Evolutionary conservation across 2,113 vertebrate species (phyloP).

Genomic region (Trogon melanurus): DNA sequence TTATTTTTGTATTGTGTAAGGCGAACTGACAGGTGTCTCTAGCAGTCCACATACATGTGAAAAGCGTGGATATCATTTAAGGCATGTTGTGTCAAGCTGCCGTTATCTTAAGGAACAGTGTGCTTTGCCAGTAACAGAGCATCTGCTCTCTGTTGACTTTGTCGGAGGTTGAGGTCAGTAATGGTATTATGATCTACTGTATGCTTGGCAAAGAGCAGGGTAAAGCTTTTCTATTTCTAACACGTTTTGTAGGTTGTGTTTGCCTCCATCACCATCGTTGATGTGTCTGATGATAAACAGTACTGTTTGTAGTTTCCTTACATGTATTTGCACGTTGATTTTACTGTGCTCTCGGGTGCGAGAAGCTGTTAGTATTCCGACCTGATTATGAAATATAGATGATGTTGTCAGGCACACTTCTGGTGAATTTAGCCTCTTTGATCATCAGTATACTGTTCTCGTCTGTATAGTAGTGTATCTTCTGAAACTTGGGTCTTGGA

Average conservation of each 20-base stretch:
- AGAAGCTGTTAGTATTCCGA: background rate
- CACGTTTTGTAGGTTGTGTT: background rate
- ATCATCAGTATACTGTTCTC: background rate
- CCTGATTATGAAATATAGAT: background rate
- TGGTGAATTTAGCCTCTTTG: background rate
- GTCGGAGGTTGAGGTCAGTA: conserved; percentile 52
- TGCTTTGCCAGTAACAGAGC: conserved; percentile 28
- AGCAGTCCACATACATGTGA: background rate
- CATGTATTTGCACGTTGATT: background rate
- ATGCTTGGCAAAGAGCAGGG: conserved; percentile 26
- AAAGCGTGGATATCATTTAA: background rate
- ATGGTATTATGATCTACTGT: conserved; percentile 49
- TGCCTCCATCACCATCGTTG: background rate
- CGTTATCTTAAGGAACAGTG: background rate
- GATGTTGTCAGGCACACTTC: background rate
- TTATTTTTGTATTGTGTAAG: background rate
- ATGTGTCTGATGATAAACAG: background rate
- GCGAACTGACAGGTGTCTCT: background rate
- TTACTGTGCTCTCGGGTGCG: background rate
- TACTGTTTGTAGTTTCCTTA: background rate
- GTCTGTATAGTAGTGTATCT: fast-evolving
- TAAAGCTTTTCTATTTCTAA: conserved; percentile 40
- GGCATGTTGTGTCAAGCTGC: background rate
- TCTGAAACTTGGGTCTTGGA: background rate
- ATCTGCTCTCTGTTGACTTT: conserved; percentile 74